A percentile compares a stretch with the other conserved stretches of the same genome.
phyloP scores from a whole-genome alignment of 2,797 vertebrate genomes.

The Acrossocheilus wenchowensis region DNA sequence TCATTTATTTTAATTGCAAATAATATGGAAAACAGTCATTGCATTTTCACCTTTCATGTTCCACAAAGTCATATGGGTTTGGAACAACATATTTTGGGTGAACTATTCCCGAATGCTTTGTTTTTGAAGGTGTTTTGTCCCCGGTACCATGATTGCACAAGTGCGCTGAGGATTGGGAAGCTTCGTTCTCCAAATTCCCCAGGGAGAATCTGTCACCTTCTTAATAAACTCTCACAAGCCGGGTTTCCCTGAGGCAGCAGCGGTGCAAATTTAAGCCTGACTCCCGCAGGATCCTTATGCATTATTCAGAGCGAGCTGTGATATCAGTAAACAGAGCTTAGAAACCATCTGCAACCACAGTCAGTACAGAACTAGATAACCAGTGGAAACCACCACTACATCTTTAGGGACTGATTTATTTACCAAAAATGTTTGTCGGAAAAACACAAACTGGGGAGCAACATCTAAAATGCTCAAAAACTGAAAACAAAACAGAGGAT shows the following conservation, averaged over 20 bases:
- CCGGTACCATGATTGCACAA: not conserved
- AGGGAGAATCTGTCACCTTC: not conserved
- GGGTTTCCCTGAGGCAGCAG: slow-evolving; percentile 31
- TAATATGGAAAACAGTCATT: not conserved
- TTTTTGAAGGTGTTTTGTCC: not conserved
- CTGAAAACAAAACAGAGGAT: not conserved
- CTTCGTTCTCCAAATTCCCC: not conserved
- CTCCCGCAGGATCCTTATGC: slow-evolving; percentile 21
- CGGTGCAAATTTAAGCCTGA: slow-evolving; percentile 19
- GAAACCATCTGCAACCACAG: slow-evolving; percentile 43
- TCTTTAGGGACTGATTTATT: slow-evolving; percentile 15
- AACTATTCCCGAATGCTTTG: not conserved
- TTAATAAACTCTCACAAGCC: slow-evolving; percentile 2
- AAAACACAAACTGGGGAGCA: slow-evolving; percentile 1
- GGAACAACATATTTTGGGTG: not conserved
- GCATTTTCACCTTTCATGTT: not conserved
- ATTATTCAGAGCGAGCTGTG: slow-evolving; percentile 42
- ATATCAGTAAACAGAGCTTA: slow-evolving; percentile 47
- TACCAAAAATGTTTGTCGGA: slow-evolving; percentile 25
- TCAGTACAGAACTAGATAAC: slow-evolving; percentile 20
- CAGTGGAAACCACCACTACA: not conserved
- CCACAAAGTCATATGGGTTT: not conserved
- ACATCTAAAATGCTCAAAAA: slow-evolving; percentile 18
- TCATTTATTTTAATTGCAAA: slow-evolving; percentile 3
- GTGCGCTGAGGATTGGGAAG: not conserved